Conservation (phyloP, 2,797 vertebrate genomes). For the Dipus sagitta region DNA sequence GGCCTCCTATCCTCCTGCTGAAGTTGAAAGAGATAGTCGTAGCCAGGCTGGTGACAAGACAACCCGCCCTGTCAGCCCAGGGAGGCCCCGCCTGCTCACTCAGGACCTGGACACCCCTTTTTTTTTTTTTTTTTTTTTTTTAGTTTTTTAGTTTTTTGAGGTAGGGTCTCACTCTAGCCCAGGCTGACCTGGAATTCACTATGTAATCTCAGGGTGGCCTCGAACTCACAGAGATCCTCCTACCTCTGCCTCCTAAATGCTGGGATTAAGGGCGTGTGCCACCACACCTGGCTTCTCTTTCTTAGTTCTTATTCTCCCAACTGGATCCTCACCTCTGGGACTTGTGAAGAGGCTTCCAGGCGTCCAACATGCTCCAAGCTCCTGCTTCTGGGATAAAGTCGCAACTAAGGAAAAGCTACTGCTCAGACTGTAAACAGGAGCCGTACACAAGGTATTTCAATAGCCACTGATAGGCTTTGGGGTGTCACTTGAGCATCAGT, state of each 20-base stretch:
- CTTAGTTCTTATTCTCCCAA: slow-evolving; percentile 22
- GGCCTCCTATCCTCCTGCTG: not conserved
- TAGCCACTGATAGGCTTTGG: not conserved
- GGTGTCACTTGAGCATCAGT: not conserved
- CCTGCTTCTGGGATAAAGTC: not conserved
- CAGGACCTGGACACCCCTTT: not conserved
- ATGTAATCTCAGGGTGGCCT: too few relatives aligned
- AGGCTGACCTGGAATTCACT: too few relatives aligned
- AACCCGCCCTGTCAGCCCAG: not conserved
- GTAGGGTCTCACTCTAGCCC: too few relatives aligned
- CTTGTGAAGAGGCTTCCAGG: not conserved
- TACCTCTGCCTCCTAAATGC: too few relatives aligned
- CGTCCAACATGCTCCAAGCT: not conserved
- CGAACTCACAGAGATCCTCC: too few relatives aligned
- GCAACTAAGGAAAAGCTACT: not conserved
- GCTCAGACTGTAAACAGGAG: not conserved
- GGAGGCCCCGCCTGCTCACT: not conserved
- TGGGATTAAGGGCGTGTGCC: too few relatives aligned
- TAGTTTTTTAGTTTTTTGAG: too few relatives aligned
- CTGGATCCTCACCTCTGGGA: not conserved
- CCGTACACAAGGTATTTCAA: not conserved
- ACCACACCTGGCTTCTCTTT: not conserved
- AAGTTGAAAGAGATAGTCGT: slow-evolving; percentile 30
- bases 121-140: not conserved
- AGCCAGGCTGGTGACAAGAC: slow-evolving; percentile 7